phyloP scores from a whole-genome alignment of 2,113 vertebrate genomes.

The Regulus satrapa region DNA sequence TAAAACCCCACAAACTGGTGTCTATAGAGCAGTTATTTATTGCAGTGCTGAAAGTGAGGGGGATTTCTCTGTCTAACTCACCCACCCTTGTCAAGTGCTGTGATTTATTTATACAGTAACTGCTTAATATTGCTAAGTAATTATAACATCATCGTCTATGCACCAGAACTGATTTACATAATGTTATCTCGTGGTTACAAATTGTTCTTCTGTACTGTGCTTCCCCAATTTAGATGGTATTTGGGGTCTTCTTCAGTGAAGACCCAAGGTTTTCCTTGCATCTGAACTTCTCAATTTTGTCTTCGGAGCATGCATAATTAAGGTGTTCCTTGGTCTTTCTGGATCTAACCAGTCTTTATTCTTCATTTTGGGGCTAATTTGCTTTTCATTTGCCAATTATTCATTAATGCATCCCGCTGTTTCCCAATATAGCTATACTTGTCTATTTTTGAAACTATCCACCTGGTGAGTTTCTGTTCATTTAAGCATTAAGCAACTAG shows the following conservation, averaged over 20 bases:
- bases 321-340: neutral
- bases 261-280: too few relatives aligned
- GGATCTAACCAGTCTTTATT: neutral
- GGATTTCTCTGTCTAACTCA: neutral
- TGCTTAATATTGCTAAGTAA: neutral
- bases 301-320: rapidly evolving
- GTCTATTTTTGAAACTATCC: neutral
- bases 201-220: neutral
- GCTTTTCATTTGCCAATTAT: neutral
- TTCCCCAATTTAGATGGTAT: neutral
- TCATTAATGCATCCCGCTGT: neutral
- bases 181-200: neutral
- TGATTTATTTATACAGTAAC: neutral
- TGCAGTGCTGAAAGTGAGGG: too few relatives aligned
- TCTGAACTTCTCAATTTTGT: neutral
- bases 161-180: neutral
- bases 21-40: neutral
- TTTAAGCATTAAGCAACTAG: neutral
- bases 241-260: neutral
- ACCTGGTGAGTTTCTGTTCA: neutral
- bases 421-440: neutral
- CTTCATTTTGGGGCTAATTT: neutral
- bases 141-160: neutral
- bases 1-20: neutral
- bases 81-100: too few relatives aligned